Evolutionary conservation across 2,797 vertebrate genomes (phyloP).

Genomic region (Esox lucius): DNA sequence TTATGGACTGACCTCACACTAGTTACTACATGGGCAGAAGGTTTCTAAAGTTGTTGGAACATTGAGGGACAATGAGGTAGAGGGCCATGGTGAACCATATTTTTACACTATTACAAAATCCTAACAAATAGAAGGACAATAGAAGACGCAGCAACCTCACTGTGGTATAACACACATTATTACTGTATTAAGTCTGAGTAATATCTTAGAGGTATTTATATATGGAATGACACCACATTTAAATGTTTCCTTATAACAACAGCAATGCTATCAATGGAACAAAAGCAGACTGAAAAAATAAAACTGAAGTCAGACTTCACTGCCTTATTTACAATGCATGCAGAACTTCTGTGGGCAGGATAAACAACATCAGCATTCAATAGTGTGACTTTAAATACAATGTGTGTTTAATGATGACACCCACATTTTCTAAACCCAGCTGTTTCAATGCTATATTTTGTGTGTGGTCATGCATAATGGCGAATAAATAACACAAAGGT

Average conservation of each 20-base stretch:
- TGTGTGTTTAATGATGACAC: constrained; percentile 20
- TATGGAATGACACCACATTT: not conserved
- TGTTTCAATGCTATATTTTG: constrained; percentile 24
- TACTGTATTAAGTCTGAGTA: not conserved
- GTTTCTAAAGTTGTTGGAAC: not conserved
- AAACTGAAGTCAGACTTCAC: not conserved
- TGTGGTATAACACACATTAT: not conserved
- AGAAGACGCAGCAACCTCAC: not conserved
- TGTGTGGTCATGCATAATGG: constrained; percentile 13
- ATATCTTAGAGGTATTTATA: not conserved
- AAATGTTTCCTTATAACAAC: no score
- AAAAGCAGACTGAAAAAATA: not conserved
- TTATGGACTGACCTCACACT: not conserved
- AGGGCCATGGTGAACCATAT: not conserved
- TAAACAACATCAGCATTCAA: not conserved
- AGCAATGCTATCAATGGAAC: not conserved
- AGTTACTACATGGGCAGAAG: not conserved
- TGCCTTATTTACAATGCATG: not conserved
- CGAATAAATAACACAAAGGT: constrained; percentile 27
- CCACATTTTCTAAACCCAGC: constrained; percentile 28
- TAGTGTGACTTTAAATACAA: constrained; percentile 32
- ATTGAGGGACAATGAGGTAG: not conserved
- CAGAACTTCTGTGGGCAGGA: not conserved
- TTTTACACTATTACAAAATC: not conserved
- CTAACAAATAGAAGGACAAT: not conserved